Evolutionary conservation across 2,113 vertebrate species (phyloP).

Genomic region (Neodon shergylaensis): DNA sequence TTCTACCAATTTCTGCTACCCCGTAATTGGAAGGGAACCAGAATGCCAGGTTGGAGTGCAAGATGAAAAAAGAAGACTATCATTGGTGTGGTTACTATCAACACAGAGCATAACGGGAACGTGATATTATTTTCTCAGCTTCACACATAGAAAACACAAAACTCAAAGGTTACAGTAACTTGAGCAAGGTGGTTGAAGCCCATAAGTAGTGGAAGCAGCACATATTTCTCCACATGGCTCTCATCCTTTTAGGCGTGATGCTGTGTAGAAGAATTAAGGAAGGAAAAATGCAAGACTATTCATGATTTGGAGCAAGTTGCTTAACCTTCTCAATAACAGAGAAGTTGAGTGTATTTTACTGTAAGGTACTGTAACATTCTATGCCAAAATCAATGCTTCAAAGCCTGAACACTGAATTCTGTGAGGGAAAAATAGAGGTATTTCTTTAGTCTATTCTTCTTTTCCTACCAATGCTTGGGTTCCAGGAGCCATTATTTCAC

Average conservation of each 20-base stretch:
- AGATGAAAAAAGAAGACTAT: not conserved
- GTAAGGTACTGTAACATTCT: not conserved
- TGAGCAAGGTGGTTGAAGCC: not conserved
- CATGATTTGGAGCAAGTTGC: not conserved
- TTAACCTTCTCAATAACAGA: constrained; percentile 28
- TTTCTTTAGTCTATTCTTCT: constrained; percentile 5
- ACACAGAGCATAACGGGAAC: not conserved
- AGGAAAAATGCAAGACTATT: not conserved
- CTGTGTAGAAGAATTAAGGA: not conserved
- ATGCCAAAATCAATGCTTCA: not conserved
- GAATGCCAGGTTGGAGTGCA: not conserved
- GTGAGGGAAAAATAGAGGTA: not conserved
- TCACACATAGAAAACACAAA: not conserved
- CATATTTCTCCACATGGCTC: not conserved
- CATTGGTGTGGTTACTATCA: not conserved
- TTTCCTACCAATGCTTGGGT: not conserved
- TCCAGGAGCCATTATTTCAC: not conserved
- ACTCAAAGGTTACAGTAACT: not conserved
- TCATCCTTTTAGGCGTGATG: not conserved
- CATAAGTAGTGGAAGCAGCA: not conserved
- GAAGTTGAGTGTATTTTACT: not conserved
- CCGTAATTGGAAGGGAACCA: not conserved
- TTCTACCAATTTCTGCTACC: constrained; percentile 25
- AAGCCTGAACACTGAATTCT: not conserved
- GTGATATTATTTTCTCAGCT: not conserved